Percentiles rank a stretch among this genome's conserved stretches.
Evolutionary conservation across 2,888 invertebrate genomes (phyloP).

Genomic region (Microctonus hyperodae): DNA sequence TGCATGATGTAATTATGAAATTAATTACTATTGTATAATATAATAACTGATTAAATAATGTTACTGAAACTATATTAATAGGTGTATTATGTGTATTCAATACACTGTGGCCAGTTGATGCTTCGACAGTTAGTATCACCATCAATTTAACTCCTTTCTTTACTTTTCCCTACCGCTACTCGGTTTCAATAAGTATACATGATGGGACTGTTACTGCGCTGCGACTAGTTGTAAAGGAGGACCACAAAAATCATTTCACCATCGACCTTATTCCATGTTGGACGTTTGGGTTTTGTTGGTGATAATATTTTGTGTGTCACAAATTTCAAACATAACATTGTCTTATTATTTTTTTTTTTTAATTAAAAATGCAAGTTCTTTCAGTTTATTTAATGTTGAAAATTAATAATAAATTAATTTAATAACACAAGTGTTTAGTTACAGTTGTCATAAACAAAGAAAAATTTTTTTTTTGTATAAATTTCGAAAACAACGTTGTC

Average conservation of each 20-base stretch:
- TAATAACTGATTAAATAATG: not conserved
- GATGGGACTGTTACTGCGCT: slow-evolving; percentile 19
- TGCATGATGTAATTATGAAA: not conserved
- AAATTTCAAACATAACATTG: not conserved
- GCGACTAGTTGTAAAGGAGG: slow-evolving; percentile 15
- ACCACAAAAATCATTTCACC: slow-evolving; percentile 51
- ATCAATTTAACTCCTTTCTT: slow-evolving; percentile 2
- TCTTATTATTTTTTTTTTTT: not conserved
- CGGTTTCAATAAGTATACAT: not conserved
- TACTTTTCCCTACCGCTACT: slow-evolving; percentile 13
- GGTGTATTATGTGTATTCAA: not conserved
- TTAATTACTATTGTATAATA: not conserved
- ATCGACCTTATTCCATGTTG: slow-evolving; percentile 43
- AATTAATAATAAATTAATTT: not conserved
- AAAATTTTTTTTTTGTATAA: not conserved
- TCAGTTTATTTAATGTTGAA: not conserved
- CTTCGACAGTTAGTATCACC: not conserved
- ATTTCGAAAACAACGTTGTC: slow-evolving; percentile 8
- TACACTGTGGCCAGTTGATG: not conserved
- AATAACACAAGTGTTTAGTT: not conserved
- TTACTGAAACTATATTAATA: not conserved
- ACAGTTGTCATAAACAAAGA: not conserved
- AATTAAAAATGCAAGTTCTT: not conserved
- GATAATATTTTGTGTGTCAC: slow-evolving; percentile 31
- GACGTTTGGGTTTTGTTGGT: slow-evolving; percentile 51